These are phyloP conservation scores for Sinelater perroti DNA, from an alignment of 2,888 invertebrate species.

Conservation along the genomic window DNA sequence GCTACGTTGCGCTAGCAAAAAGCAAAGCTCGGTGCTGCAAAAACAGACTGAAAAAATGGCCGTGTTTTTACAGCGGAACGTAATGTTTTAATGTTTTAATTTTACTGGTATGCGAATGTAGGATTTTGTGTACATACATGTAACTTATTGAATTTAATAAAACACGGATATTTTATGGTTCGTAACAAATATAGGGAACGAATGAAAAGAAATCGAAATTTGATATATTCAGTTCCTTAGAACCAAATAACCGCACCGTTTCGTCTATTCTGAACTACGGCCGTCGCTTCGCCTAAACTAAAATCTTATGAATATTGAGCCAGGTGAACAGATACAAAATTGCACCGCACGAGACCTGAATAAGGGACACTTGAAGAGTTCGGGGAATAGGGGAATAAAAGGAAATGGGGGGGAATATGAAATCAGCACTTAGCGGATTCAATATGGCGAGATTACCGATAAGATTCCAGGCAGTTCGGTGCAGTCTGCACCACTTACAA, in stretches of 20 bases:
- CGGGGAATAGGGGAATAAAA: constrained; percentile 40
- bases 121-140: too few relatives aligned
- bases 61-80: too few relatives aligned
- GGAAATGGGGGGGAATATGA: constrained; percentile 40
- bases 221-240: too few relatives aligned
- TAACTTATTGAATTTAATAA: too few relatives aligned
- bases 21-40: too few relatives aligned
- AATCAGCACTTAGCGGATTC: constrained; percentile 43
- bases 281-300: constrained; percentile 18
- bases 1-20: too few relatives aligned
- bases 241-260: too few relatives aligned
- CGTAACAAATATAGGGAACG: too few relatives aligned
- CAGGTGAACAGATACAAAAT: constrained; percentile 45
- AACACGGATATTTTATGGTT: too few relatives aligned
- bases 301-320: constrained; percentile 43
- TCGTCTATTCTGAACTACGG: constrained; percentile 16
- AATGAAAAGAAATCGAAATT: neutral
- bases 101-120: too few relatives aligned
- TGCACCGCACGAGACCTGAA: constrained; percentile 42
- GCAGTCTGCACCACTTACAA: constrained; percentile 28
- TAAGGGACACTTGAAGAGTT: constrained; percentile 36
- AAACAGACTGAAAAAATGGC: too few relatives aligned
- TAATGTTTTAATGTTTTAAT: too few relatives aligned
- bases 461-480: constrained; percentile 37
- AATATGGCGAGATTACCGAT: constrained; percentile 43